phyloP scores from a whole-genome alignment of 2,888 invertebrate genomes.

The Morpho helenor region DNA sequence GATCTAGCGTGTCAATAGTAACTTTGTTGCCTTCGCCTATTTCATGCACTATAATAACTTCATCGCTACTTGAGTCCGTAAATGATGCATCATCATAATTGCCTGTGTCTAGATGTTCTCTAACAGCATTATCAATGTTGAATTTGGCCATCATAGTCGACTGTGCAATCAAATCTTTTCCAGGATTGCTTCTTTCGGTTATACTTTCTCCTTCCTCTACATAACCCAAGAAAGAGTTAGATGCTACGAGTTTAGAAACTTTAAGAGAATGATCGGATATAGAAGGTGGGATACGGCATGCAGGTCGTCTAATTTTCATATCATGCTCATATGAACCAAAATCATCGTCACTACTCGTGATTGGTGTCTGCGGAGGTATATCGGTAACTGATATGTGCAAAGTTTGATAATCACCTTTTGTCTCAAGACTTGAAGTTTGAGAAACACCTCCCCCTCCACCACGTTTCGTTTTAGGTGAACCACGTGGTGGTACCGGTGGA shows the following conservation, averaged over 20 bases:
- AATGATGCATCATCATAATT: conserved; percentile 64
- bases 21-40: conserved; percentile 33
- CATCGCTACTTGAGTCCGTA: conserved; percentile 68
- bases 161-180: conserved; percentile 59
- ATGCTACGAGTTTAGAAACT: conserved; percentile 56
- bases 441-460: conserved; percentile 69
- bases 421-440: conserved; percentile 59
- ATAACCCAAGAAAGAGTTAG: conserved; percentile 61
- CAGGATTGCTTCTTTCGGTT: conserved; percentile 52
- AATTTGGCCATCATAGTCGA: conserved; percentile 72
- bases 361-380: conserved; percentile 58
- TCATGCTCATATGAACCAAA: conserved; percentile 70
- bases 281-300: conserved; percentile 60
- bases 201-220: conserved; percentile 63
- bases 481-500: conserved; percentile 93
- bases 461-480: conserved; percentile 84
- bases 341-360: conserved; percentile 69
- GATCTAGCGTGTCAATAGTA: conserved; percentile 21
- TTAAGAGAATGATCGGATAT: conserved; percentile 60
- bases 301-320: conserved; percentile 61
- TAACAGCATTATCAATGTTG: conserved; percentile 56
- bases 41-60: conserved; percentile 50
- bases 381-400: conserved; percentile 61
- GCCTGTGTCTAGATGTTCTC: conserved; percentile 64
- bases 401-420: conserved; percentile 71